phyloP scores from a whole-genome alignment of 30 jellyfish, hydroid and myxozoan genomes.

The Chironex yamaguchii region DNA sequence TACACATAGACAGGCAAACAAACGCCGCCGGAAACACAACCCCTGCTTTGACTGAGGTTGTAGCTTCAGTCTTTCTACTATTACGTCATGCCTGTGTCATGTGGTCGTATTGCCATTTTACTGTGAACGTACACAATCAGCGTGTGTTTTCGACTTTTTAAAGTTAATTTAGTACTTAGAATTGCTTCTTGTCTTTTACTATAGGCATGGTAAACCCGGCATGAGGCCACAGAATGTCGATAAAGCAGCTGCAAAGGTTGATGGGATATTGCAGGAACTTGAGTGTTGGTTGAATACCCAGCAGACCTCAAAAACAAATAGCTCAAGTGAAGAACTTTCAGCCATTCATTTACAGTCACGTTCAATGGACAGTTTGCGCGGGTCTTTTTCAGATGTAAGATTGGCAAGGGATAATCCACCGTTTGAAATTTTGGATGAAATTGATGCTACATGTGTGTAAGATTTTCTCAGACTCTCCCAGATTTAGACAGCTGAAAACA shows the following conservation, averaged over 20 bases:
- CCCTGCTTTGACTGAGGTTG: too few species aligned
- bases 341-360: constrained; percentile 20
- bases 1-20: too few species aligned
- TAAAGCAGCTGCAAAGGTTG: constrained; percentile 77
- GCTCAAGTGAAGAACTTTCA: constrained; percentile 29
- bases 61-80: too few species aligned
- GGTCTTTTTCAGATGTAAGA: constrained; percentile 44
- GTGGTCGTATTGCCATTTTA: too few species aligned
- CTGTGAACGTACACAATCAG: too few species aligned
- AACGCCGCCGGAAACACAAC: too few species aligned
- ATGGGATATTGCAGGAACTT: constrained; percentile 81
- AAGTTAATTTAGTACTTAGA: too few species aligned
- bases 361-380: constrained; percentile 57
- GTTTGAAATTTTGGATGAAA: constrained; percentile 76
- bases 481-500: too few species aligned
- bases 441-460: constrained; percentile 91
- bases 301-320: constrained; percentile 17
- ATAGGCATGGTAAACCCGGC: background rate
- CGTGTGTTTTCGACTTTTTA: too few species aligned
- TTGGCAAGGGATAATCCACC: constrained; percentile 55
- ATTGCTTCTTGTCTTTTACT: background rate
- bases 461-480: too few species aligned
- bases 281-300: constrained; percentile 89
- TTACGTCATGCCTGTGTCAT: too few species aligned
- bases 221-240: background rate